Base-by-base conservation (phyloP, 2,113 vertebrate genomes). In the Vulpes vulpes region DNA sequence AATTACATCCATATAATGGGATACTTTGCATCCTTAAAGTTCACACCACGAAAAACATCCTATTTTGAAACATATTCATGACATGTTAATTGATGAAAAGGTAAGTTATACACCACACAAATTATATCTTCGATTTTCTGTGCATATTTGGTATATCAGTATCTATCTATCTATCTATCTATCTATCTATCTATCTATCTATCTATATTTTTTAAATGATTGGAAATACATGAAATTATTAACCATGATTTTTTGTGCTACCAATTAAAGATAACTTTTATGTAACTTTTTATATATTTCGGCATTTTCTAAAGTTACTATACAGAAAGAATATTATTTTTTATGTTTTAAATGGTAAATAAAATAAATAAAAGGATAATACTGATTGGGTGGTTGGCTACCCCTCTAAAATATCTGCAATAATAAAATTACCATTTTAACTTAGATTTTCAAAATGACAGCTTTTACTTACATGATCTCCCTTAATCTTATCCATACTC, bases 31-130 rank as follows among this genome's bases (percentile, higher is more conserved):
- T 67, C 14, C 8, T 91, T 87, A 62, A 93, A 78, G 49, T 64
- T 49, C 11, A 25, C 53, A 84, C 23, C 11, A 88, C 57, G 65
- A 82, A 88, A 86, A 69, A 55, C 14, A 81, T 69, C 38, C 67
- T 73, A 67, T 83, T 83, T 11, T 79, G 60, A 88, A 95, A 86
- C 86, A 96, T 83, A 92, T 85, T 69, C 10, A 43, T 85, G 51
- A 38, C 5, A 76, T 88, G 74, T 62, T 91, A 35, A 65, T 84
- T 79, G 60, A 23, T 55, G 49, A 97, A 88, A 62, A 55, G 57
- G 73, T n/a, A 67, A 87, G 19, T 62, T 85, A 55, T 14, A 74
- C 22, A 49, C 3, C 9, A 53, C 16, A 81, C 22, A 87, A 64
- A 84, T 80, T 88, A 60, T 10, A 23, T 30, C 32, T 87, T 38